Evolutionary conservation across 2,113 vertebrate genomes (phyloP), one percentile per base, ranked within the genome.

Genomic region (Felis chaus): DNA sequence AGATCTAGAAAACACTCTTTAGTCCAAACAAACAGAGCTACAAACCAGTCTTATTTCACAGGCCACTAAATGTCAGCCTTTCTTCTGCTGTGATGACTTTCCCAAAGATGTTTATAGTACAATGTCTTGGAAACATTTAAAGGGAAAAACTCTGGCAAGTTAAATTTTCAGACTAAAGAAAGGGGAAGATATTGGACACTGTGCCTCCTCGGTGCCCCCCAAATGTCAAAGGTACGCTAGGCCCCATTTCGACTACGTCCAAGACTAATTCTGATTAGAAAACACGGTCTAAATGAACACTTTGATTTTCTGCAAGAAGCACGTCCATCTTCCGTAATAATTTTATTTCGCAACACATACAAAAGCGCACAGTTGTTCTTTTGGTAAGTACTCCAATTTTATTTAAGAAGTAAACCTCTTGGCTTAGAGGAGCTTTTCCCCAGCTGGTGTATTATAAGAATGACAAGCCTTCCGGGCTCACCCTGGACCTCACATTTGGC

Each of bases 401-500:
- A 79, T 87, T 86, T 86, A 71, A 69, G 73, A 94, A 93, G 21
- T 36, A 82, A 96, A 97, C 29, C 29, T 6, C 14, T 61, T 31
- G 31, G 16, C 41, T 87, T 90, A 23, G 73, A 81, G 31, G 45
- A 74, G 45, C 1, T 61, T 63, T 74, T 55, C 13, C 61, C 61
- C 21, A 76, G 13, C 33, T 18, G 11, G 18, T 33, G 2, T 78
- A 25, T 48, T 69, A 53, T 31, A 81, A 85, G 82, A 96, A 29
- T 1, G 39, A 45, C 50, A 66, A 63, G 31, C 15, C 55, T 74
- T 39, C 41, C 15, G 80, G 48, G 45, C 95, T 95, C 69, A 33
- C 87, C 81, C 61, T 41, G 73, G 87, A 96, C 79, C 88, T 91
- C 89, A 66, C 68, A 48, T 82, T 86, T 73, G n/a, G 18, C 78